These are phyloP conservation scores for Pseudomyrmex gracilis DNA, from an alignment of 1,140 invertebrate genomes.

Conservation along the genomic window DNA sequence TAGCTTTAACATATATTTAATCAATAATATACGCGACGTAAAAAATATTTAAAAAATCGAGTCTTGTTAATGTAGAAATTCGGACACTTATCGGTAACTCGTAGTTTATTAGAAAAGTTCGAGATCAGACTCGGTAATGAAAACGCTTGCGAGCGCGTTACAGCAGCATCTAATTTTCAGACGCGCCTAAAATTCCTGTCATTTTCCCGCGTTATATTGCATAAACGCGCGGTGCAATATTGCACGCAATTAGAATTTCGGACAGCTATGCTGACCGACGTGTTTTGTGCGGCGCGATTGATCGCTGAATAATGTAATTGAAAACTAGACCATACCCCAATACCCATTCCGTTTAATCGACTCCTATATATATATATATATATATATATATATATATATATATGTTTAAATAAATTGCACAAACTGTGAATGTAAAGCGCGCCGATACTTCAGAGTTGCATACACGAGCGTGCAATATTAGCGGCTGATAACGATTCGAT, in stretches of 20 bases:
- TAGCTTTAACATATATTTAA: too few species aligned
- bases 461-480: conserved; percentile 55
- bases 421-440: conserved; percentile 27
- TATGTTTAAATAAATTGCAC: conserved; percentile 62
- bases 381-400: conserved; percentile 25
- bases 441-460: conserved; percentile 57
- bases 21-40: too few species aligned
- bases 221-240: not conserved
- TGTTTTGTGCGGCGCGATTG: not conserved
- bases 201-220: conserved; percentile 26
- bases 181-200: conserved; percentile 35
- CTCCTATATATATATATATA: conserved; percentile 40
- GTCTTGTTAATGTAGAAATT: too few species aligned
- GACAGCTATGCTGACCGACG: conserved; percentile 9
- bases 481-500: conserved; percentile 54
- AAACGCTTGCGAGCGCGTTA: not conserved
- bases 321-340: conserved; percentile 51
- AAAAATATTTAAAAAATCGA: too few species aligned
- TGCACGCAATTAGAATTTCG: conserved; percentile 62
- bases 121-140: not conserved
- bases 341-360: conserved; percentile 62
- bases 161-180: conserved; percentile 39
- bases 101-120: not conserved
- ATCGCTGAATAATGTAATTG: conserved; percentile 65
- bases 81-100: not conserved